These are phyloP conservation scores for Fulica atra DNA, from an alignment of 2,113 vertebrate genomes.

Conservation along the genomic window DNA sequence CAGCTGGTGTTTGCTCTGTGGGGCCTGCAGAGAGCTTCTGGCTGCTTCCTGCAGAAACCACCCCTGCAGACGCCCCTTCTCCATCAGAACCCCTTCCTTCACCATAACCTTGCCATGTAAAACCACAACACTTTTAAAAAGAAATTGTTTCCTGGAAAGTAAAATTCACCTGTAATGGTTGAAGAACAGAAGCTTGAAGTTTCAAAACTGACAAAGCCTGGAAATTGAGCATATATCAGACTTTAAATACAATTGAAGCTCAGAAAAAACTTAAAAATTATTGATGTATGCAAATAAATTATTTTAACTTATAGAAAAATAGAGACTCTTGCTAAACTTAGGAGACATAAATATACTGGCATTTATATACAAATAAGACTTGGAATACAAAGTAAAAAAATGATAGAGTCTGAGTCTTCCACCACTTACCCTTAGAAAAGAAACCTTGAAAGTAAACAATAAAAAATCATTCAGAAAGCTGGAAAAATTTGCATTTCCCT, in stretches of 20 bases:
- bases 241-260: neutral
- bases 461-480: neutral
- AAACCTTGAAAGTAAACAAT: neutral
- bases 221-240: neutral
- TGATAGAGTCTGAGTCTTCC: neutral
- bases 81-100: no score
- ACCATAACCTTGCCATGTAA: no score
- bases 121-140: neutral
- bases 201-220: neutral
- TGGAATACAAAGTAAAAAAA: neutral
- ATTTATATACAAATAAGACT: neutral
- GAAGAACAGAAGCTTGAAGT: neutral
- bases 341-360: neutral
- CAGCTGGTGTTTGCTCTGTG: no score
- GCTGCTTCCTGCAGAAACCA: no score
- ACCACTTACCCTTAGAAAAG: neutral
- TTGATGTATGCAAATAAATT: neutral
- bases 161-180: neutral
- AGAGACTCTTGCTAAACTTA: neutral
- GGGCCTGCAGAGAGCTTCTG: no score
- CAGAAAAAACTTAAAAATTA: neutral
- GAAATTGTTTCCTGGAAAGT: neutral
- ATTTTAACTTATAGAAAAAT: neutral
- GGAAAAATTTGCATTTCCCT: neutral
- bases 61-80: no score